Evolutionary conservation across 2,797 vertebrate species (phyloP).

Genomic region (Sebastes hubbsi): DNA sequence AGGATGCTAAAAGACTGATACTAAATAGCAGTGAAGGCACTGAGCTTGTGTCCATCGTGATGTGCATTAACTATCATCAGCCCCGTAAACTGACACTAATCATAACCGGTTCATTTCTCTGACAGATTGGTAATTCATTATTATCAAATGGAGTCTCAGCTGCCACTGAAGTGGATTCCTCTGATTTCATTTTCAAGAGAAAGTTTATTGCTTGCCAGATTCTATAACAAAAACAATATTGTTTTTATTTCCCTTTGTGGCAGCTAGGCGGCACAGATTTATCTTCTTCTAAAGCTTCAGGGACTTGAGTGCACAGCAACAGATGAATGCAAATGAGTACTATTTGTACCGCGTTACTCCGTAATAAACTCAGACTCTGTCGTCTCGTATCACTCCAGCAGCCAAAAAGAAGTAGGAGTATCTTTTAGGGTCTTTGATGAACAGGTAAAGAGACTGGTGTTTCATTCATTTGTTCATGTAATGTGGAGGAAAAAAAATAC

Average conservation of each 20-base stretch:
- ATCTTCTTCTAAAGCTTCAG: slow-evolving; percentile 15
- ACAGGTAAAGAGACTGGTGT: background rate
- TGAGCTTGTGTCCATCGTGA: slow-evolving; percentile 1
- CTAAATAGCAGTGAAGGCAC: slow-evolving; percentile 1
- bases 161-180: slow-evolving; percentile 14
- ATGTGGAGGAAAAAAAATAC: background rate
- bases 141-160: slow-evolving; percentile 31
- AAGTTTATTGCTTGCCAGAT: slow-evolving; percentile 19
- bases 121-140: slow-evolving; percentile 40
- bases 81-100: slow-evolving; percentile 25
- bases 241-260: background rate
- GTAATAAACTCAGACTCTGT: background rate
- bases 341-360: background rate
- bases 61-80: slow-evolving; percentile 9
- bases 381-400: background rate
- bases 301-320: background rate
- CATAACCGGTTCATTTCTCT: slow-evolving; percentile 30
- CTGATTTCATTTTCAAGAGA: slow-evolving; percentile 31
- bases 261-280: background rate
- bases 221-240: slow-evolving; percentile 3
- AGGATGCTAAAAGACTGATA: background rate
- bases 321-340: slow-evolving; percentile 28
- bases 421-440: background rate
- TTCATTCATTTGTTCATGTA: background rate
- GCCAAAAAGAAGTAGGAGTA: background rate